Base-by-base conservation (phyloP, 1,140 invertebrate genomes). In the Anagrus nilaparvatae region DNA sequence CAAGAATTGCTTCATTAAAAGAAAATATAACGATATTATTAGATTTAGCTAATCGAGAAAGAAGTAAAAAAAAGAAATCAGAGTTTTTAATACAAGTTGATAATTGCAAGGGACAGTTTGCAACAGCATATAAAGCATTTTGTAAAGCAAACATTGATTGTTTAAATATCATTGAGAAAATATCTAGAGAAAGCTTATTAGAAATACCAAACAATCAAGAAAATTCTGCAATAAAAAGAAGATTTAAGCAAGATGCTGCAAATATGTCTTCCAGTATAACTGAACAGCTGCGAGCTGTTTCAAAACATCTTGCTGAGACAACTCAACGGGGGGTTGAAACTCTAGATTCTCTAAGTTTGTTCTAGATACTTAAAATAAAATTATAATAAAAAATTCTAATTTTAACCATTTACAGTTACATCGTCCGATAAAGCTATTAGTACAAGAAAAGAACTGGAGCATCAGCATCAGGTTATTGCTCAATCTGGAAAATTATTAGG, bases 401-500 rank as follows among this genome's bases (percentile, higher is more conserved):
- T 31, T 12, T 42, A 60, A 38, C 49, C 45, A 20, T 65, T 71
- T 74, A n/a, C 43, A 69, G 66, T 66, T 16, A 64, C 48, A 24
- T 69, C 65, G 2, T 67, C 65, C 0, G 65, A 65, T 8, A 67
- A 67, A 43, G 62, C 65, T n/a, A 60, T 77, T 56, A 77, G 78
- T 6, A 94, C 87, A 5, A 77, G 80, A 52, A 83, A 85, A 51
- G 92, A 97, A 63, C 69, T 96, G 12, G 78, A 85, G 50, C 76
- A 78, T 43, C 93, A 93, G 46, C 82, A 85, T 7, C 81, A 84
- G 50, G 82, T 83, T 8, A 92, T 97, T 49, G 72, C 79, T 10
- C 88, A 90, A 56, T 92, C 91, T 0, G 81, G 83, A 43, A 92
- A 91, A 64, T 69, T 97, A 3, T 66, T 97, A 25, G 89, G 85